phyloP scores from a whole-genome alignment of 2,797 vertebrate species.

The Amniataba percoides region DNA sequence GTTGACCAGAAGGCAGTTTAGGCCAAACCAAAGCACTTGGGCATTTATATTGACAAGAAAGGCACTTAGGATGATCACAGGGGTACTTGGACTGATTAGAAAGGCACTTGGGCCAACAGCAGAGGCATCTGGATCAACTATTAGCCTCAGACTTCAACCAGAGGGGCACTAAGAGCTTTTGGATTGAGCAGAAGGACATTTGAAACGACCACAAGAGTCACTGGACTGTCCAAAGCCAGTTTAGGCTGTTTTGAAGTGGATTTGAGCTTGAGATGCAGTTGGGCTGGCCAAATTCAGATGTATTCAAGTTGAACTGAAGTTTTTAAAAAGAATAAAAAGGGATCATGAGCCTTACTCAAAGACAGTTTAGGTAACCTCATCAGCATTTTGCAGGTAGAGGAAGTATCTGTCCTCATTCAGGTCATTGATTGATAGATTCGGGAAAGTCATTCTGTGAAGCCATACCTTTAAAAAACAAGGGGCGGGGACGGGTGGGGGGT shows the following conservation, averaged over 20 bases:
- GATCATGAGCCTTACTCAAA: not conserved
- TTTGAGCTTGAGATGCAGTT: not conserved
- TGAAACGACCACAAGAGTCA: not conserved
- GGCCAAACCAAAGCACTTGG: not conserved
- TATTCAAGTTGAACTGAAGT: not conserved
- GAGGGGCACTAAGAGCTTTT: not conserved
- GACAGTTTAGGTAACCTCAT: conserved; percentile 6
- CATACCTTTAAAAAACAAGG: conserved; percentile 1
- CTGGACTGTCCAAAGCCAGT: not conserved
- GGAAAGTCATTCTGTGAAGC: not conserved
- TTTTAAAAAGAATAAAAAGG: conserved; percentile 1
- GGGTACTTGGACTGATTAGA: not conserved
- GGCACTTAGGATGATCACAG: not conserved
- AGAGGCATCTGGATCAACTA: not conserved
- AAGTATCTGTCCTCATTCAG: not conserved
- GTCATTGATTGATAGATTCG: conserved; percentile 18
- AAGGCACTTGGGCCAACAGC: not conserved
- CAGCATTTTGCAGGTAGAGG: conserved; percentile 2
- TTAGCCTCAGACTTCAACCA: not conserved
- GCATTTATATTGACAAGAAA: not conserved
- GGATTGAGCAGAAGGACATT: not conserved
- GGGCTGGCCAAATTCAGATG: not conserved
- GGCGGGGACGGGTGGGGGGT: not conserved
- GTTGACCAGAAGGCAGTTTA: not conserved
- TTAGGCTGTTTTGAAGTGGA: not conserved